Evolutionary conservation across 2,113 vertebrate species (phyloP).

Genomic region (Amphiprion ocellaris): DNA sequence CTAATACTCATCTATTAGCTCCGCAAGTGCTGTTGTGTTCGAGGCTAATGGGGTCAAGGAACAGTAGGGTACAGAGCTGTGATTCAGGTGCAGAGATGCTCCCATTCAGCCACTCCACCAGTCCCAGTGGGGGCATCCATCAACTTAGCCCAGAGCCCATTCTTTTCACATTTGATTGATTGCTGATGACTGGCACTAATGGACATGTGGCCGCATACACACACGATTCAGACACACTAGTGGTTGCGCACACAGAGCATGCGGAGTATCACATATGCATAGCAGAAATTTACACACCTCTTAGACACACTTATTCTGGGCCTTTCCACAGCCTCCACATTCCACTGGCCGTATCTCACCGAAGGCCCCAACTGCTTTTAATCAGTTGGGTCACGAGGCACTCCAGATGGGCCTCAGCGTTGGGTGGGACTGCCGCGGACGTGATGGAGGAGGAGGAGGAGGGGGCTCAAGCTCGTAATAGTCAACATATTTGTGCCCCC

Average conservation of each 20-base stretch:
- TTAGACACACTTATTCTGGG: slow-evolving; percentile 62
- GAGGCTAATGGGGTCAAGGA: slow-evolving; percentile 52
- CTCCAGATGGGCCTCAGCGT: slow-evolving; percentile 83
- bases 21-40: slow-evolving; percentile 25
- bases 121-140: slow-evolving; percentile 66
- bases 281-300: slow-evolving; percentile 57
- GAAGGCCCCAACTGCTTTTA: slow-evolving; percentile 83
- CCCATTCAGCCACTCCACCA: slow-evolving; percentile 27
- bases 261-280: slow-evolving; percentile 38
- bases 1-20: not conserved
- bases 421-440: slow-evolving; percentile 78
- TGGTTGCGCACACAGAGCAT: slow-evolving; percentile 23
- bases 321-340: slow-evolving; percentile 79
- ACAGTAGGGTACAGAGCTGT: slow-evolving; percentile 23
- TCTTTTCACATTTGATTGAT: slow-evolving; percentile 65
- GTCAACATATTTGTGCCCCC: slow-evolving; percentile 82
- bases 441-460: slow-evolving; percentile 39
- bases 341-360: slow-evolving; percentile 82
- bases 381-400: slow-evolving; percentile 85
- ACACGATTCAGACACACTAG: slow-evolving; percentile 25
- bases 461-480: slow-evolving; percentile 70
- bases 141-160: slow-evolving; percentile 40
- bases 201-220: slow-evolving; percentile 44
- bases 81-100: slow-evolving; percentile 57
- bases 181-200: slow-evolving; percentile 47